Conservation (phyloP, 2,888 invertebrate species). For the Trilocha varians region DNA sequence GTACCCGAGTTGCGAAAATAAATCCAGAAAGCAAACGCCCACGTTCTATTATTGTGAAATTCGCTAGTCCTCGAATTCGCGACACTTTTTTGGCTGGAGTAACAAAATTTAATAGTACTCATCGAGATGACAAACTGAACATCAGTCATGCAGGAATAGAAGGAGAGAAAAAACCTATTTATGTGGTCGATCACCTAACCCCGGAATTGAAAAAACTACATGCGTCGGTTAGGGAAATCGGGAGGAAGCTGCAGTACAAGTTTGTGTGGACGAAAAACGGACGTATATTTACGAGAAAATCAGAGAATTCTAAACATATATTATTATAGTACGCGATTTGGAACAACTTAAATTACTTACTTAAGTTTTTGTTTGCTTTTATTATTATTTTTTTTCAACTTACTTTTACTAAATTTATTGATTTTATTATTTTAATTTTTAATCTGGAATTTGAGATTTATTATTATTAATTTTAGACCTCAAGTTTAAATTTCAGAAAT, state of each 20-base stretch:
- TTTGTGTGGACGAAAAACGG: conserved; percentile 2
- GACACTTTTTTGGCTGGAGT: conserved; percentile 4
- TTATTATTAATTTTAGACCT: too few species aligned
- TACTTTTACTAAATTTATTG: too few species aligned
- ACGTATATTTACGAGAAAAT: conserved; percentile 5
- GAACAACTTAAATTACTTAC: not conserved
- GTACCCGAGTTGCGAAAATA: conserved; percentile 2
- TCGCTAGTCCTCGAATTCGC: not conserved
- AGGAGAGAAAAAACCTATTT: conserved; percentile 1
- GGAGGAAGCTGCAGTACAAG: conserved; percentile 1
- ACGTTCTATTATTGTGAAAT: conserved; percentile 1
- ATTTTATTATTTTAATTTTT: not conserved
- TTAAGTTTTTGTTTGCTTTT: too few species aligned
- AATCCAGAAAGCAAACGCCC: conserved; percentile 1
- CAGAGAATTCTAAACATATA: not conserved
- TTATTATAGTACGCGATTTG: not conserved
- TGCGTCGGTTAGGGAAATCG: conserved; percentile 3
- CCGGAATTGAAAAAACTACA: conserved; percentile 5
- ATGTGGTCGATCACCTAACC: conserved; percentile 2
- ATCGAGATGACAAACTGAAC: conserved; percentile 1
- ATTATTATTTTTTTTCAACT: too few species aligned
- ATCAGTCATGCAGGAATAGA: conserved; percentile 3
- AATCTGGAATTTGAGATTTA: not conserved
- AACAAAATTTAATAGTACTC: not conserved
- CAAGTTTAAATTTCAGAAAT: too few species aligned